phyloP scores from a whole-genome alignment of 2,797 vertebrate species.

The Notoglanidium macrostoma region DNA sequence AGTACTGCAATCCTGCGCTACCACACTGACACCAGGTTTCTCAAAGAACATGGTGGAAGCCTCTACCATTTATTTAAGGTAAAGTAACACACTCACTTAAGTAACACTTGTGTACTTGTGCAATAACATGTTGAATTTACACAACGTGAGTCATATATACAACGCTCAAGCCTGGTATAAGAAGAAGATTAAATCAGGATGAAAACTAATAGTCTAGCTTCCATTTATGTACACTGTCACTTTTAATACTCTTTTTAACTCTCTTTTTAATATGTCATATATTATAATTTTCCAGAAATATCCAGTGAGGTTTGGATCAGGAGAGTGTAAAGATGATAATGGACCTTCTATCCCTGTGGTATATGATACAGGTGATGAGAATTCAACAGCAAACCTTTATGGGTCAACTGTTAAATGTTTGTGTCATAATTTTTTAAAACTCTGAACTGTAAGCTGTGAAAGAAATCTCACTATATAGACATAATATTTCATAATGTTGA shows the following conservation, averaged over 20 bases:
- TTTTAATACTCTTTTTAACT: not conserved
- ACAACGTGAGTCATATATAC: not conserved
- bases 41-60: constrained; percentile 46
- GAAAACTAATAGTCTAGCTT: not conserved
- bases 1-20: constrained; percentile 61
- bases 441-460: not conserved
- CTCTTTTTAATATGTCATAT: not conserved
- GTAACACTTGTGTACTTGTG: not conserved
- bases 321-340: constrained; percentile 24
- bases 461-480: not conserved
- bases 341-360: constrained; percentile 52
- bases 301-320: constrained; percentile 47
- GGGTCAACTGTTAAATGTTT: constrained; percentile 28
- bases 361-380: constrained; percentile 50
- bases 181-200: not conserved
- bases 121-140: not conserved
- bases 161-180: not conserved
- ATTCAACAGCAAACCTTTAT: constrained; percentile 40
- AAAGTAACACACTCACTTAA: not conserved
- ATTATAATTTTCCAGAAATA: constrained; percentile 42
- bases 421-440: not conserved
- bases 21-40: constrained; percentile 51
- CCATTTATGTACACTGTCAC: not conserved
- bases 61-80: constrained; percentile 56
- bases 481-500: not conserved